Conservation (phyloP, 2,888 invertebrate species). For the Drosophila mayaguana region DNA sequence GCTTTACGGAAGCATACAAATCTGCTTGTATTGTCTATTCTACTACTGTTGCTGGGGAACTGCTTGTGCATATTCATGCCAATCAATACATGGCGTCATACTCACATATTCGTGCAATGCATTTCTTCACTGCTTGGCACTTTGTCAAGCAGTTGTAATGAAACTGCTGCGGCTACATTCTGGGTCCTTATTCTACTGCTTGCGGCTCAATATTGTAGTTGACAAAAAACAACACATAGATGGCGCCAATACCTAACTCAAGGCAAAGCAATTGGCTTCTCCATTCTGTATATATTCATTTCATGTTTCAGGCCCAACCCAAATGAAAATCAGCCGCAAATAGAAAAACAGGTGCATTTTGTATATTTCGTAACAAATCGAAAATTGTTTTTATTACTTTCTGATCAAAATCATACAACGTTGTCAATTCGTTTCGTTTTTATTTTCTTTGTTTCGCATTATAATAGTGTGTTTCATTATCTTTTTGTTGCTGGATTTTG, state of each 20-base stretch:
- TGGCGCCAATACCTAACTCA: conserved; percentile 3
- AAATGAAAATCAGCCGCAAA: not conserved
- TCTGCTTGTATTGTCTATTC: too few species aligned
- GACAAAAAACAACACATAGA: not conserved
- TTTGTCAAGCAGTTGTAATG: too few species aligned
- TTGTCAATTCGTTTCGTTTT: conserved; percentile 82
- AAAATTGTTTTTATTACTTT: conserved; percentile 80
- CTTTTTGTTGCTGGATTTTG: conserved; percentile 53
- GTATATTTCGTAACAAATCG: conserved; percentile 80
- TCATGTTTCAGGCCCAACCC: not conserved
- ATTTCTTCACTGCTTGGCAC: too few species aligned
- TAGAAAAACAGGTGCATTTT: conserved; percentile 44
- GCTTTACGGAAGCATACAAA: too few species aligned
- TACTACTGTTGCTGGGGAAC: not conserved
- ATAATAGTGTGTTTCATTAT: conserved; percentile 66
- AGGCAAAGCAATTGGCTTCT: too few species aligned
- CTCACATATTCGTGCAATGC: too few species aligned
- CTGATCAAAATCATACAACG: conserved; percentile 85
- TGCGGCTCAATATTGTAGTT: not conserved
- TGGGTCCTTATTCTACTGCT: too few species aligned
- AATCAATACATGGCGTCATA: too few species aligned
- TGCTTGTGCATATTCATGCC: not conserved
- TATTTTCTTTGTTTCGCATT: conserved; percentile 46
- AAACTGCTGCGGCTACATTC: not conserved
- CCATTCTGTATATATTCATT: not conserved